phyloP scores from a whole-genome alignment of 1,140 invertebrate species.

The Ylistrum balloti region DNA sequence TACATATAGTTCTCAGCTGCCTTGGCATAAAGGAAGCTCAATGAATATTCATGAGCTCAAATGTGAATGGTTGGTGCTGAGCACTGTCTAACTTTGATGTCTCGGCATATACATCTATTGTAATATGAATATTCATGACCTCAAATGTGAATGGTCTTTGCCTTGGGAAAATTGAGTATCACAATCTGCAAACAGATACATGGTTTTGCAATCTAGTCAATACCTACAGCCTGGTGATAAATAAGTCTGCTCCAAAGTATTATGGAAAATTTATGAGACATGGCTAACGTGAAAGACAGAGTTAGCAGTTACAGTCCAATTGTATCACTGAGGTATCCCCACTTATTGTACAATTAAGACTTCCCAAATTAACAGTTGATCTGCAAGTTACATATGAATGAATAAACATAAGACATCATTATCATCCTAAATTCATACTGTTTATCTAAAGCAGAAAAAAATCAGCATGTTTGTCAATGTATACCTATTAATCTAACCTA shows the following conservation, averaged over 20 bases:
- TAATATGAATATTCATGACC: not conserved
- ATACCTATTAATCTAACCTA: too few relatives aligned
- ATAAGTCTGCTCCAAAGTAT: not conserved
- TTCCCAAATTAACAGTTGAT: too few relatives aligned
- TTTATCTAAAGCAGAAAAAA: too few relatives aligned
- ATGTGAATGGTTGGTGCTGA: conserved; percentile 29
- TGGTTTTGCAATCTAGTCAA: not conserved
- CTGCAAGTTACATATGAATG: too few relatives aligned
- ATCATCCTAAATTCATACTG: too few relatives aligned
- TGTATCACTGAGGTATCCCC: not conserved
- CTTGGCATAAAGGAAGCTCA: conserved; percentile 1
- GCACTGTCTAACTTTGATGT: conserved; percentile 15
- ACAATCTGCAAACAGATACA: not conserved
- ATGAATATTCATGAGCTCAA: conserved; percentile 31
- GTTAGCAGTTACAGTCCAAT: not conserved
- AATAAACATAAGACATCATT: too few relatives aligned
- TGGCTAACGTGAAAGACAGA: not conserved
- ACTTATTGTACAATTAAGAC: too few relatives aligned
- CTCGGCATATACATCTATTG: not conserved
- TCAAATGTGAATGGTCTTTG: conserved; percentile 12
- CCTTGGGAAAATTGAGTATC: not conserved
- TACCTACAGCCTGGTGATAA: not conserved
- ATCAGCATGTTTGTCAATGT: too few relatives aligned
- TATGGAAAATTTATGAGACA: conserved; percentile 19
- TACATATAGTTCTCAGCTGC: not conserved